Evolutionary conservation across 2,888 invertebrate genomes (phyloP).

Genomic region (Cerastis leucographa): DNA sequence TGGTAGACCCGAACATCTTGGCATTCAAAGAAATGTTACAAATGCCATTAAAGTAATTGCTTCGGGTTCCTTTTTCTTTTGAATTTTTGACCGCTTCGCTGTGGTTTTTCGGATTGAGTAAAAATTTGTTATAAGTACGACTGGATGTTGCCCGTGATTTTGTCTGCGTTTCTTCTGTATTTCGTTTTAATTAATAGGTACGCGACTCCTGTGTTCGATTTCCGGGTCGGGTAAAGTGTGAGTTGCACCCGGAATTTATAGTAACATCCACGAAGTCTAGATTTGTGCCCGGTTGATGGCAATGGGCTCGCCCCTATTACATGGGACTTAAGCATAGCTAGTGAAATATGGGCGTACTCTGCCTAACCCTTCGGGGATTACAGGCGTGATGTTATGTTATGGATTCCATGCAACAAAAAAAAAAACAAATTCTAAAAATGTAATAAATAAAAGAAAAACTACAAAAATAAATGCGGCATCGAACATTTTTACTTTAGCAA

Average conservation of each 20-base stretch:
- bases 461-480: neutral
- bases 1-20: slow-evolving; percentile 11
- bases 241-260: too few relatives aligned
- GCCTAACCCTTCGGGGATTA: too few relatives aligned
- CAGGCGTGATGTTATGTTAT: too few relatives aligned
- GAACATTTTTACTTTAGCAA: slow-evolving; percentile 42
- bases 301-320: too few relatives aligned
- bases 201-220: too few relatives aligned
- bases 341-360: too few relatives aligned
- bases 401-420: neutral
- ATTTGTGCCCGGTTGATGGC: too few relatives aligned
- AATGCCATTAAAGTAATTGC: slow-evolving; percentile 44
- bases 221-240: too few relatives aligned
- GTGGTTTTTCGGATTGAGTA: slow-evolving; percentile 2
- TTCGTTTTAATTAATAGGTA: neutral
- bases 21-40: slow-evolving; percentile 34
- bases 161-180: neutral
- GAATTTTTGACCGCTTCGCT: slow-evolving; percentile 31
- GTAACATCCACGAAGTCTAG: too few relatives aligned
- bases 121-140: neutral
- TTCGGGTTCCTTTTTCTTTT: slow-evolving; percentile 16
- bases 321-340: too few relatives aligned
- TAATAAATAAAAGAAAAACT: neutral
- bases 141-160: neutral
- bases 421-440: neutral